Evolutionary conservation across 1,140 invertebrate species (phyloP).

Genomic region (Halotydeus destructor): DNA sequence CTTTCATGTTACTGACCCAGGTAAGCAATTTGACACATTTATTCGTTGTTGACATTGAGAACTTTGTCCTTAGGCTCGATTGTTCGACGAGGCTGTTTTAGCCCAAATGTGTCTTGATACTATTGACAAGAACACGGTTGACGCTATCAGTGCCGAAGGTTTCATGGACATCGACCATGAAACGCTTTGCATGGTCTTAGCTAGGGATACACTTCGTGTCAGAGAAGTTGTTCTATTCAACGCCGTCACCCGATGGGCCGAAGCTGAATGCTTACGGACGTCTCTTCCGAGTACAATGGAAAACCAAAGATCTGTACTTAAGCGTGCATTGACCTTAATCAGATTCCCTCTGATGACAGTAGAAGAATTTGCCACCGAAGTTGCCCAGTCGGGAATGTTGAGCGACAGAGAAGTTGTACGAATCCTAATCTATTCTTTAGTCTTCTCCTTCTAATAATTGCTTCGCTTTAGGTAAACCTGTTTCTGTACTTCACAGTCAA

Average conservation of each 20-base stretch:
- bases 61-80: conserved; percentile 30
- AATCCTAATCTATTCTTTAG: conserved; percentile 22
- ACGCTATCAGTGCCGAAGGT: conserved; percentile 57
- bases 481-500: conserved; percentile 64
- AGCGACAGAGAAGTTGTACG: conserved; percentile 50
- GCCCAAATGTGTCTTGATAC: conserved; percentile 57
- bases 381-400: conserved; percentile 50
- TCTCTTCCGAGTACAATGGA: conserved; percentile 40
- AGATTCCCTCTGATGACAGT: conserved; percentile 68
- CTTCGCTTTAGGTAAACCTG: conserved; percentile 22
- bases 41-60: not conserved
- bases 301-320: conserved; percentile 46
- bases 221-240: conserved; percentile 59
- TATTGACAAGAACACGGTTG: conserved; percentile 63
- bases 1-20: conserved; percentile 56
- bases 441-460: not conserved
- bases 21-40: conserved; percentile 11
- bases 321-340: conserved; percentile 43
- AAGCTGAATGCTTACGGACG: conserved; percentile 47
- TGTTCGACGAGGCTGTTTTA: conserved; percentile 54
- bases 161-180: conserved; percentile 70
- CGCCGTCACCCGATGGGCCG: conserved; percentile 44
- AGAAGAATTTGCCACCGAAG: conserved; percentile 60
- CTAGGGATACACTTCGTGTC: conserved; percentile 58
- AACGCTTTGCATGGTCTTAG: conserved; percentile 52